These are phyloP conservation scores for Ceryle rudis DNA, from an alignment of 2,797 vertebrate genomes.

Conservation along the genomic window DNA sequence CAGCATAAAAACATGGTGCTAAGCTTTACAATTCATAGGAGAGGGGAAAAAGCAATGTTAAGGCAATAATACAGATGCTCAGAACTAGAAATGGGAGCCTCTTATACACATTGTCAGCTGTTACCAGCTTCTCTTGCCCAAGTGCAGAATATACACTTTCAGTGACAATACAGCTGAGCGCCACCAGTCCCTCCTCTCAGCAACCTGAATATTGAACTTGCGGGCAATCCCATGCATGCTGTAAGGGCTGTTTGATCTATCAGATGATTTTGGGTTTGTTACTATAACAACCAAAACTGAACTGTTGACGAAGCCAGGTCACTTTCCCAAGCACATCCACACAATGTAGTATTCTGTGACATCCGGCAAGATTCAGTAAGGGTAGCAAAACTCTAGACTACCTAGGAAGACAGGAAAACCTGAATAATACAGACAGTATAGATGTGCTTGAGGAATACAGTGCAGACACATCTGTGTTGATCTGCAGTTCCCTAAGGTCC, in stretches of 20 bases:
- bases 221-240: not conserved
- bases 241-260: not conserved
- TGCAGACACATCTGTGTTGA: not conserved
- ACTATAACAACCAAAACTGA: not conserved
- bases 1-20: not conserved
- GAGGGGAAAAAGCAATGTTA: not conserved
- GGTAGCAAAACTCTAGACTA: not conserved
- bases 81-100: slow-evolving; percentile 4
- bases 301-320: not conserved
- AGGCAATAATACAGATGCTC: slow-evolving; percentile 11
- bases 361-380: not conserved
- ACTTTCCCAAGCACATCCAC: not conserved
- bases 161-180: not conserved
- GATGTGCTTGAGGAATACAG: not conserved
- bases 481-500: not conserved
- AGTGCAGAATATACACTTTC: not conserved
- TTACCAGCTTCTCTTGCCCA: not conserved
- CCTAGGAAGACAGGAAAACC: not conserved
- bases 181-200: not conserved
- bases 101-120: slow-evolving; percentile 13
- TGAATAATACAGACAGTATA: not conserved
- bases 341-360: not conserved
- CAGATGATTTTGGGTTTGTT: not conserved
- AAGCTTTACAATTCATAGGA: not conserved
- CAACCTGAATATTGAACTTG: not conserved